Evolutionary conservation across 2,113 vertebrate genomes (phyloP).

Genomic region (Sitta europaea): DNA sequence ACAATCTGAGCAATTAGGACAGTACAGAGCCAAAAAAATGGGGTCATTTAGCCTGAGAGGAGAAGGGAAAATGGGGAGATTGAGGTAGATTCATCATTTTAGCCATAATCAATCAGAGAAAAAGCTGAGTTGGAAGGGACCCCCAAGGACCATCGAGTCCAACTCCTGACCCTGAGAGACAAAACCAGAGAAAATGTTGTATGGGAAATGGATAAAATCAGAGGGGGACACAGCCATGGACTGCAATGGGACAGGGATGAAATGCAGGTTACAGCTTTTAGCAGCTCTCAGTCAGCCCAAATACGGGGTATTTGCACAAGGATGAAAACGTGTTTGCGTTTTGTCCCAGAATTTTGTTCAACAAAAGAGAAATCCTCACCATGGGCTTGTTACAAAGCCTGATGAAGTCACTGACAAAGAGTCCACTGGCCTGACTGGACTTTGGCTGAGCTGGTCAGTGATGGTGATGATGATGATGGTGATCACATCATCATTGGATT

Average conservation of each 20-base stretch:
- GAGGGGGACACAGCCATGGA: background rate
- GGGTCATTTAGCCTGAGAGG: background rate
- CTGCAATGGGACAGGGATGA: background rate
- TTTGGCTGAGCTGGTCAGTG: background rate
- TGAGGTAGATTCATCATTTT: background rate
- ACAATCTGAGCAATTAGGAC: background rate
- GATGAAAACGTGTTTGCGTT: background rate
- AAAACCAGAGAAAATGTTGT: background rate
- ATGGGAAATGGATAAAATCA: background rate
- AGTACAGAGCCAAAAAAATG: rapidly evolving
- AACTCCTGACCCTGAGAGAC: too few relatives aligned
- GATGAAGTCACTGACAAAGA: background rate
- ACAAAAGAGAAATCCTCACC: background rate
- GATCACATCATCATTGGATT: background rate
- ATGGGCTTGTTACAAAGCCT: background rate
- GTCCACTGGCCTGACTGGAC: background rate
- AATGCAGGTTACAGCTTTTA: background rate
- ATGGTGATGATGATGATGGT: background rate
- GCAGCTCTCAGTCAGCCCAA: background rate
- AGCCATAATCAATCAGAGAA: background rate
- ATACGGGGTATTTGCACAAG: rapidly evolving
- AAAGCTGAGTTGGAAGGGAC: background rate
- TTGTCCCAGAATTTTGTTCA: background rate
- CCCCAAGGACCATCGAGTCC: background rate
- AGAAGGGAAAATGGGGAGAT: background rate